A percentile compares a stretch with the other conserved stretches of the same genome.
phyloP scores from a whole-genome alignment of 2,888 invertebrate species.

The Geotrupes spiniger region DNA sequence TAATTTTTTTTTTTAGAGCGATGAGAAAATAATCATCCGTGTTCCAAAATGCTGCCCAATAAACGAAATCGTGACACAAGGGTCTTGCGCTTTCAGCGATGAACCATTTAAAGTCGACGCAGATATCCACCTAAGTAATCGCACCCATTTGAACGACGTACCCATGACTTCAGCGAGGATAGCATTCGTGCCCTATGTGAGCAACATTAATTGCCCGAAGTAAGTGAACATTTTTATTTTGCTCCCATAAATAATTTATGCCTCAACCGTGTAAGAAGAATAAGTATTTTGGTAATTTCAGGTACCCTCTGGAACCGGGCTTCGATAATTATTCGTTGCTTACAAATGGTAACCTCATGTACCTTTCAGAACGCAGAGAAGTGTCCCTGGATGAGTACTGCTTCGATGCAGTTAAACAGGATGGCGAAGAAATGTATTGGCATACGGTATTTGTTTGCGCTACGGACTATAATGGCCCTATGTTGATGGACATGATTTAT shows the following conservation, averaged over 20 bases:
- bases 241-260: not conserved
- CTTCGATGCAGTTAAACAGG: conserved; percentile 26
- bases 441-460: conserved; percentile 25
- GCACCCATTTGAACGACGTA: conserved; percentile 31
- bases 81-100: conserved; percentile 21
- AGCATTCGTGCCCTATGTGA: conserved; percentile 26
- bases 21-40: conserved; percentile 27
- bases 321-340: conserved; percentile 27
- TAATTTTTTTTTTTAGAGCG: no score
- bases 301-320: conserved; percentile 24
- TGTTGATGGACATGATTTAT: no score
- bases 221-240: conserved; percentile 8
- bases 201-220: conserved; percentile 21
- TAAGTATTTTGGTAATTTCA: conserved; percentile 11
- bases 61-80: conserved; percentile 13
- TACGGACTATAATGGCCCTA: no score
- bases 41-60: conserved; percentile 35
- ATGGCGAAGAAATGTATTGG: conserved; percentile 14
- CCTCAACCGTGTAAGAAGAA: no score
- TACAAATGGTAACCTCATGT: conserved; percentile 31
- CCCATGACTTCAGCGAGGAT: conserved; percentile 24
- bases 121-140: conserved; percentile 29
- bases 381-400: conserved; percentile 34
- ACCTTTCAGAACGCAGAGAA: conserved; percentile 25
- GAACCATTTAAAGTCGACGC: conserved; percentile 22